These are phyloP conservation scores for Mystacornis crossleyi DNA, from an alignment of 2,113 vertebrate species.

Conservation along the genomic window DNA sequence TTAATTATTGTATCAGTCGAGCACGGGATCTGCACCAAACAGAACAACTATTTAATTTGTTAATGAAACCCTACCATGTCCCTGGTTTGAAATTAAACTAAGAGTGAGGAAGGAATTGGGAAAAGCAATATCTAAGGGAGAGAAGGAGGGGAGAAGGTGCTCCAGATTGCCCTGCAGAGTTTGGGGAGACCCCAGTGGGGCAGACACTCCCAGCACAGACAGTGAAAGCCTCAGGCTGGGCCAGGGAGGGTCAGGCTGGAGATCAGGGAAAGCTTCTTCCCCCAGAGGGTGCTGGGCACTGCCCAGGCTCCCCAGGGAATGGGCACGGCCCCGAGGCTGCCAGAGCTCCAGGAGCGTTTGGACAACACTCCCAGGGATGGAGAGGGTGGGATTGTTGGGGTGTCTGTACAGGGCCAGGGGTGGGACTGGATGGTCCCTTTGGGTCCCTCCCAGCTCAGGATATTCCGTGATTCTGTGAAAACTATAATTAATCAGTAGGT, in stretches of 20 bases:
- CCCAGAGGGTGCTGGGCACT: not conserved
- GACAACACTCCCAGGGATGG: fast-evolving
- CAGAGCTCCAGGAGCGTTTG: not conserved
- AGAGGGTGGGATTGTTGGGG: not conserved
- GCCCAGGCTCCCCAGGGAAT: not conserved
- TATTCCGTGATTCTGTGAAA: not conserved
- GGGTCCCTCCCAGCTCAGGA: not conserved
- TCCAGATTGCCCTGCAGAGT: not conserved
- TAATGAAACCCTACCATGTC: not conserved
- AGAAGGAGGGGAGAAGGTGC: not conserved
- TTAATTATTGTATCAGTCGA: not conserved
- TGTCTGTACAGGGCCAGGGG: fast-evolving
- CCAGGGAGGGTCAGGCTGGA: not conserved
- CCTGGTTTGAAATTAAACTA: not conserved
- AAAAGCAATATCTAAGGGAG: too few species aligned
- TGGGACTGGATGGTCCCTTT: fast-evolving
- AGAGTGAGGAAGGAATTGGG: not conserved
- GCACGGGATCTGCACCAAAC: not conserved
- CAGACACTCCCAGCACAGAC: not conserved
- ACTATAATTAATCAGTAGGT: not conserved
- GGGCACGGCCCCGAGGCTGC: not conserved
- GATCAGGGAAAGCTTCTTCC: not conserved
- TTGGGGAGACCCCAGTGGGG: not conserved
- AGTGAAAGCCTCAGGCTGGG: not conserved
- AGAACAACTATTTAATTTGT: not conserved